Evolutionary conservation across 2,888 invertebrate genomes (phyloP).

Genomic region (Chrysina gloriosa): DNA sequence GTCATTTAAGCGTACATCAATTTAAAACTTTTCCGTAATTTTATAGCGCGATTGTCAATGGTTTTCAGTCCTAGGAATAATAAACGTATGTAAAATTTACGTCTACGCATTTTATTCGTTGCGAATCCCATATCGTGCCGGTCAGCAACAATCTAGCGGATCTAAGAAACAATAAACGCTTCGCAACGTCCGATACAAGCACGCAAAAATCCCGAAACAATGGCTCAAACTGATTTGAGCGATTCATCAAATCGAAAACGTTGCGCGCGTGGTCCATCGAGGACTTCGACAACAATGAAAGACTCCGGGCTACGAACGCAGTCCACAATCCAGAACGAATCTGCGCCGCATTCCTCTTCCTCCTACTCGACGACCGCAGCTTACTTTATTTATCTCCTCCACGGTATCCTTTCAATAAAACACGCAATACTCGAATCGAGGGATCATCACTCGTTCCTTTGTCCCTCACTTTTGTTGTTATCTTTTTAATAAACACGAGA

Average conservation of each 20-base stretch:
- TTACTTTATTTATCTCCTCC: constrained; percentile 14
- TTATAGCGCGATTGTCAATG: no score
- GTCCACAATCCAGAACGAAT: constrained; percentile 27
- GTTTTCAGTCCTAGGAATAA: no score
- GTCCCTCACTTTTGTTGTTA: constrained; percentile 29
- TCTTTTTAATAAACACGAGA: constrained; percentile 55
- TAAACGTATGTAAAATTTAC: neutral
- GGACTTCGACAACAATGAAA: constrained; percentile 24
- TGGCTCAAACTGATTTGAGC: constrained; percentile 41
- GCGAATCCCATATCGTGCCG: neutral
- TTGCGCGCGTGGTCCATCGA: constrained; percentile 18
- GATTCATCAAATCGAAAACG: constrained; percentile 45
- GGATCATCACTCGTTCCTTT: constrained; percentile 28
- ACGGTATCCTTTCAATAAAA: constrained; percentile 48
- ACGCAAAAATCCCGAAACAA: constrained; percentile 37
- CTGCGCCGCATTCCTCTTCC: constrained; percentile 16
- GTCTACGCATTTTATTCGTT: neutral
- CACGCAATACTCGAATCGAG: constrained; percentile 59
- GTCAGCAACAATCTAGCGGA: neutral
- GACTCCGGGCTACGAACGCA: constrained; percentile 23
- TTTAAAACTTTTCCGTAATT: no score
- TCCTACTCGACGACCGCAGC: neutral
- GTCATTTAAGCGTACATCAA: no score
- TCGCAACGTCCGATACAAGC: constrained; percentile 1
- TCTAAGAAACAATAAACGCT: constrained; percentile 28